Evolutionary conservation across 1,140 invertebrate genomes (phyloP), one percentile per base, ranked within the genome.

Genomic region (Ips nitidus): DNA sequence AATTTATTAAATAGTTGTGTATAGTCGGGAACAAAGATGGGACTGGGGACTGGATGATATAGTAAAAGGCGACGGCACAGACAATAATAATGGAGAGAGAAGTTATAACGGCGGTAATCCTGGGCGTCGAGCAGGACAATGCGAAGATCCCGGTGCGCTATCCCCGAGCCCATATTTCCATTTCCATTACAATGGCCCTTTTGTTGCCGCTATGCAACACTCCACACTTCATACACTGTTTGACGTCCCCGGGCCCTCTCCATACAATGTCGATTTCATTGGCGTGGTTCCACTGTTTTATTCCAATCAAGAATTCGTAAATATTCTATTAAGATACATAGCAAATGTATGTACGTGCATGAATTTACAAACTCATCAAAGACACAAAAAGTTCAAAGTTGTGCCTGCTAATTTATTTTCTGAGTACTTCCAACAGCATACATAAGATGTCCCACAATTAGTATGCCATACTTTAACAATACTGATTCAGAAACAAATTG

Each of bases 21-120:
- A 63, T 22, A 22, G 22, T 22, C 22, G 56, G 50, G 58, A 70
- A 41, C 4, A 53, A 45, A 47, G 59, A 69, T 60, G 59, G 61
- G 52, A 69, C 59, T 62, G 67, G 61, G 62, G 62, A 69, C 36
- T 40, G 55, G 45, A 57, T 39, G 59, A 55, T 59, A 67, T 69
- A 62, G 60, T 63, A 37, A 47, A n/a, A 47, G 4, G n/a, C 45
- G n/a, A 47, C 4, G 45, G n/a, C 45, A n/a, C 4, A 47, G n/a
- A 47, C 45, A n/a, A 47, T 47, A 47, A 47, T 47, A 47, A 37
- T 55, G 58, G 59, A 38, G 52, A 57, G 68, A 63, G 68, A 70
- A 70, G 68, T 70, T 70, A 70, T 70, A 70, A 70, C 68, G 64
- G 59, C 52, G 41, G 68, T 70, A 70, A 70, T 70, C 68, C 68